Base-by-base conservation (phyloP, 2,113 vertebrate species). In the Heliornis fulica region DNA sequence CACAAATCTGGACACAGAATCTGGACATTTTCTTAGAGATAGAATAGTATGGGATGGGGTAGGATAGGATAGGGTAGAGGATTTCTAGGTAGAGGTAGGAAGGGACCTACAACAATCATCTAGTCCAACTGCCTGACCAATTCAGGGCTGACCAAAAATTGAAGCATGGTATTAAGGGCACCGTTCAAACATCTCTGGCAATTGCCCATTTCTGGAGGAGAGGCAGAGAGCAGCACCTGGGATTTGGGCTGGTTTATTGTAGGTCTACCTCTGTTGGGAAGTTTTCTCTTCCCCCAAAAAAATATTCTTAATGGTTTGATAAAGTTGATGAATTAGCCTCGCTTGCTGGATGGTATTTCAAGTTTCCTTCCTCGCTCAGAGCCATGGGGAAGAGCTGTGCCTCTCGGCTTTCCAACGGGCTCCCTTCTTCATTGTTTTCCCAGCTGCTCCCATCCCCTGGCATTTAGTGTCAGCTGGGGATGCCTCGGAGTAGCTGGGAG, bases 381-480 rank as follows among this genome's bases (percentile, higher is more conserved):
- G 38, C 16, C 4, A 0, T 76, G 50, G 63, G 66, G 16, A 71
- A n/a, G 63, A 83, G 40, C 83, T 80, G 72, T 32, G 29, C 57
- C 51, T 75, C 86, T 82, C 51, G 72, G 36, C 60, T 92, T 65
- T 51, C 69, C 1, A 0, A 40, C 1, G 5, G 26, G 72, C 21
- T 87, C 48, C 11, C 12, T 64, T 91, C 56, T 93, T 66, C 40
- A 91, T 87, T 94, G 92, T 94, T 97, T 85, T 90, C 53, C 78
- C 94, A 95, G 89, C 83, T 92, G 90, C 71, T 90, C 56, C 31
- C 36, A 41, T 54, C 65, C 57, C 59, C 61, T 79, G 86, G 89
- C 81, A 94, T 95, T 97, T 86, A 90, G 43, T 54, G 22, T 84
- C 89, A 97, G 85, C 93, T 83, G 40, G 46, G 70, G 64, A 77